Base-by-base conservation (phyloP, 2,888 invertebrate genomes). In the Meiosimyza decipiens region DNA sequence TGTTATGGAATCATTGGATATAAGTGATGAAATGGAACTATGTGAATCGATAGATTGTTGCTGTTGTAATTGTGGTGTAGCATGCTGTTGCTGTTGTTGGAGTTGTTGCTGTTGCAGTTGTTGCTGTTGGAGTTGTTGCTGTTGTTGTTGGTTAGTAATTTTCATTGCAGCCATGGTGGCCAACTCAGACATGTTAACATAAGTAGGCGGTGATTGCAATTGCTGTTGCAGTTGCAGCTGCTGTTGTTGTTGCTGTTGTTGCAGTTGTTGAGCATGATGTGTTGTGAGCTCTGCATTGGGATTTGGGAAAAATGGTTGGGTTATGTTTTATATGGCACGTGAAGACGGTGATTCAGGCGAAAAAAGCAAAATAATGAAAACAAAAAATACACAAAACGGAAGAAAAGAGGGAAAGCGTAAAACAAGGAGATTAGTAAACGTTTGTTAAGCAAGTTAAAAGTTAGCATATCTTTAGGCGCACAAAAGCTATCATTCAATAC, bases 111-210 rank as follows among this genome's bases (percentile, higher is more conserved):
- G 79, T 6, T 80, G n/a, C 40, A 77, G 76, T 12, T 79, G 78
- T 15, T 78, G 79, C 6, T 80, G 80, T n/a, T 77, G 76, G 6
- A 79, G 79, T 64, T 82, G 82, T 15, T 82, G 82, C 22, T 81
- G 82, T 50, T 83, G 81, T 64, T 84, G 85, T 85, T 90, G 83
- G 88, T 79, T 90, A 87, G 74, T 94, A 87, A 87, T 93, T 88
- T 89, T 94, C 87, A 89, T 90, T 13, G 94, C 94, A 59, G 95
- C 95, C 88, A 95, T 89, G 80, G 91, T 92, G 33, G 94, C 95
- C 84, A 96, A 88, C 86, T 96, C 96, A 77, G 95, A 94, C 95
- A 95, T 95, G 86, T 96, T 96, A 81, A 95, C 95, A 88, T 96
- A 96, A 82, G 95, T 91, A 33, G 96, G 96, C 87, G 93, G 92